Evolutionary conservation across 2,888 invertebrate species (phyloP).

Genomic region (Drosophila peninsularis): DNA sequence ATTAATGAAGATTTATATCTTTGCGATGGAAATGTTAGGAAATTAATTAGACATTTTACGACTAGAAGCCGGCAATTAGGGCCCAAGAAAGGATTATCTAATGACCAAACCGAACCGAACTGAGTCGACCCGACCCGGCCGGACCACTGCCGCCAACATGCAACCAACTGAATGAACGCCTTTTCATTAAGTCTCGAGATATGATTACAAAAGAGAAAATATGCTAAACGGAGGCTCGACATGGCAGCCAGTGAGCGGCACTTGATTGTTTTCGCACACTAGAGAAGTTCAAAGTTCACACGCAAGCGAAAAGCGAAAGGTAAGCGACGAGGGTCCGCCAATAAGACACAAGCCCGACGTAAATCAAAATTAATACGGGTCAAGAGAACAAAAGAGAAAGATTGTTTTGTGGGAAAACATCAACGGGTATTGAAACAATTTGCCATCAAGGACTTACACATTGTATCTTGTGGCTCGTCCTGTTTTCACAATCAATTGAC

Average conservation of each 20-base stretch:
- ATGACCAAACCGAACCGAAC: constrained; percentile 23
- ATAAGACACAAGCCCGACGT: constrained; percentile 20
- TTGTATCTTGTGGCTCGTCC: constrained; percentile 12
- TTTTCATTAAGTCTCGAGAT: constrained; percentile 55
- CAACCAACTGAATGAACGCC: constrained; percentile 29
- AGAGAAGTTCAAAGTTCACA: constrained; percentile 53
- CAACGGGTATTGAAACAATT: constrained; percentile 26
- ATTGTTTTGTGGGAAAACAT: constrained; percentile 14
- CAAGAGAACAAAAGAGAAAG: constrained; percentile 7
- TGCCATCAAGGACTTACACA: constrained; percentile 33
- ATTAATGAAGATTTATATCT: constrained; percentile 70
- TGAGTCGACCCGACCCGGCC: background rate
- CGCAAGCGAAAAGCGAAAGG: constrained; percentile 30
- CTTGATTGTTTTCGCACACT: constrained; percentile 31
- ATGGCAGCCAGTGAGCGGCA: constrained; percentile 37
- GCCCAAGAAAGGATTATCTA: constrained; percentile 41
- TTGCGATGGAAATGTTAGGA: constrained; percentile 54
- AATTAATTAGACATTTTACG: constrained; percentile 64
- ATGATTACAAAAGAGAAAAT: constrained; percentile 45
- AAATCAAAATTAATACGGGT: constrained; percentile 42
- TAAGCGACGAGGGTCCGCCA: constrained; percentile 1
- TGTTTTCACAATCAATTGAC: constrained; percentile 44
- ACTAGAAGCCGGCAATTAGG: constrained; percentile 7
- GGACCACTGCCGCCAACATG: constrained; percentile 1
- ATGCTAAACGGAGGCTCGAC: constrained; percentile 44